A percentile compares a stretch with the other conserved stretches of the same genome.
Conservation (phyloP, 2,113 vertebrate species). For the Bufo bufo region DNA sequence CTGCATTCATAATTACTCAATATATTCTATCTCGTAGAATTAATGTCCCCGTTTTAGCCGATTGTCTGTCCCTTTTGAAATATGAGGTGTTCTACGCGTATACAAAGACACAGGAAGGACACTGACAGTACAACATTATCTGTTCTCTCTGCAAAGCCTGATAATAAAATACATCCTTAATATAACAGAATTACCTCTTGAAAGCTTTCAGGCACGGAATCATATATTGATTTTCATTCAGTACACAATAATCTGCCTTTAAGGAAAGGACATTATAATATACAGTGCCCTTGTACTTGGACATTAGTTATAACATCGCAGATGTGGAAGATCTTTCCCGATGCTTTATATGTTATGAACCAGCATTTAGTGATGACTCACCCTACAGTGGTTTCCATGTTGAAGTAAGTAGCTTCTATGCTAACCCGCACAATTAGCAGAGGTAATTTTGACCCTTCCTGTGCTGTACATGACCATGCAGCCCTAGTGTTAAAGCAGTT, state of each 20-base stretch:
- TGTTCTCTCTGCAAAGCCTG: neutral
- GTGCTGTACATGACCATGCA: too few species aligned
- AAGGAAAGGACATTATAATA: neutral
- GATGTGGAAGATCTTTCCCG: neutral
- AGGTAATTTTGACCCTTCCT: neutral
- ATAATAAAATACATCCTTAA: constrained; percentile 3
- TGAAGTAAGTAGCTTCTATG: neutral
- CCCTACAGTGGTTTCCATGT: neutral
- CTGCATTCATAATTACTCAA: neutral
- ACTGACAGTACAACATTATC: neutral
- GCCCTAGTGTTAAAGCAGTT: too few species aligned
- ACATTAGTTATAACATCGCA: neutral
- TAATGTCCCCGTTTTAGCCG: neutral
- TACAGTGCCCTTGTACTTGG: neutral
- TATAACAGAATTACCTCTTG: constrained; percentile 5
- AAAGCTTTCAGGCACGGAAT: constrained; percentile 14
- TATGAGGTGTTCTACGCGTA: neutral
- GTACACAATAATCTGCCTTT: constrained; percentile 1
- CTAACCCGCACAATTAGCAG: neutral
- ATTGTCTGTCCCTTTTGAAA: neutral
- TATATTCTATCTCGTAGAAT: neutral
- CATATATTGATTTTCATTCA: constrained; percentile 21
- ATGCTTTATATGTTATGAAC: neutral
- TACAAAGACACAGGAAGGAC: constrained; percentile 8
- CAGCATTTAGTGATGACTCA: neutral